A percentile compares a stretch with the other conserved stretches of the same genome.
These are phyloP conservation scores for Chrysopa pallens DNA, from an alignment of 1,140 invertebrate genomes.

Conservation along the genomic window DNA sequence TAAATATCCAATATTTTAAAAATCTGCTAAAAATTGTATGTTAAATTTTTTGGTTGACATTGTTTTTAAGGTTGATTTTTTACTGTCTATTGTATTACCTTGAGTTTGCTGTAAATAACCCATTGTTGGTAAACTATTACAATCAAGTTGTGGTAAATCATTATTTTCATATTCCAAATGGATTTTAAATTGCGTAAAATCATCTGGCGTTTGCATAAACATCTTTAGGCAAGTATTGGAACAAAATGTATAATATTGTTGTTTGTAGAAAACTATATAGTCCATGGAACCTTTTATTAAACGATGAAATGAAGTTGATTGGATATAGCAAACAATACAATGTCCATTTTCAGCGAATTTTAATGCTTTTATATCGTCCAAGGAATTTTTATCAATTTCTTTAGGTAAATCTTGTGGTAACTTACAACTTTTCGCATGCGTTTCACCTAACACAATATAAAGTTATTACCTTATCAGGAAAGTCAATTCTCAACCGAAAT, in stretches of 20 bases:
- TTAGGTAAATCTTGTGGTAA: constrained; percentile 29
- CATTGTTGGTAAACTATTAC: constrained; percentile 27
- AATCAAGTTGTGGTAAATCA: constrained; percentile 20
- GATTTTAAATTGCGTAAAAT: constrained; percentile 20
- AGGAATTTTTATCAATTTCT: constrained; percentile 19
- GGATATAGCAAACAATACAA: constrained; percentile 35
- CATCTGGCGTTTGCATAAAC: constrained; percentile 25
- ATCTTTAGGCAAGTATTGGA: constrained; percentile 23
- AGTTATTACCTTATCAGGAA: no score
- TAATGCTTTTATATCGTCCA: constrained; percentile 20
- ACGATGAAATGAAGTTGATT: constrained; percentile 24
- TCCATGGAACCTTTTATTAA: constrained; percentile 22
- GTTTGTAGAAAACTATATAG: constrained; percentile 22
- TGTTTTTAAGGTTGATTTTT: no score
- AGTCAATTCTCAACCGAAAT: no score
- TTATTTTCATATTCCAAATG: constrained; percentile 18
- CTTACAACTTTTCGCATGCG: no score
- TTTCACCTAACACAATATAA: no score
- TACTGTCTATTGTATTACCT: constrained; percentile 16
- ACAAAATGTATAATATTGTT: constrained; percentile 33
- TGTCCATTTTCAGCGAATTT: constrained; percentile 21
- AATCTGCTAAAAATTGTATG: no score
- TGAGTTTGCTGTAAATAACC: constrained; percentile 38
- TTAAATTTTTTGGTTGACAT: no score
- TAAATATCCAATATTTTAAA: no score